Base-by-base conservation (phyloP, 2,888 invertebrate genomes). In the Pyrgus malvae region DNA sequence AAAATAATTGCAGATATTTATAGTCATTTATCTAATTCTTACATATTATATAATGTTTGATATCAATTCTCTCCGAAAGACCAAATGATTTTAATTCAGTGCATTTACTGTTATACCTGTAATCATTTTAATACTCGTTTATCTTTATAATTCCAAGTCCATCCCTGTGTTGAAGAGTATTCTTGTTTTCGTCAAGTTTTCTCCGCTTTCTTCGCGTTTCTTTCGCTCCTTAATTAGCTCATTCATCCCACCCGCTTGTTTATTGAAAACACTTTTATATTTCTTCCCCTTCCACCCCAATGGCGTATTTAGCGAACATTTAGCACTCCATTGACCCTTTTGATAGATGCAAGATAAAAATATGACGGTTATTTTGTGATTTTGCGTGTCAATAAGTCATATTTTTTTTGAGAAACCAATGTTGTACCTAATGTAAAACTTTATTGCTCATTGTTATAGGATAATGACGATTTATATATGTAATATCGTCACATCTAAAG, bases 191-290 rank as follows among this genome's bases (percentile, higher is more conserved):
- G 73, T 72, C 64, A 77, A 89, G 83, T 88, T 89, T 89, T 89
- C 88, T 81, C 75, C 68, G 79, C 87, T 86, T 88, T 87, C 89
- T 88, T 81, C 75, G 77, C 83, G 79, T 82, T 88, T 88, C 88
- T 89, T 90, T 87, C 84, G 84, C 82, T 81, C 75, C 89, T 83
- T 90, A 90, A 90, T 90, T 90, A 90, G 88, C 87, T 87, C 87
- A 90, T 90, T 90, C 89, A 89, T 75, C 64, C 70, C 64, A 65
- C 76, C 77, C 73, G 80, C 80, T 80, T 88, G 83, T 89, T 87
- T 88, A 88, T 87, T 83, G 88, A 78, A 82, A 82, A 76, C 78
- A 85, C 83, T 87, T 86, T 85, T 86, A 84, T 85, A 82, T 83
- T 83, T 78, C 78, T 77, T 78, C 80, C 16, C 46, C 80, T 78